Evolutionary conservation across 2,113 vertebrate genomes (phyloP).

Genomic region (Percina caprodes): DNA sequence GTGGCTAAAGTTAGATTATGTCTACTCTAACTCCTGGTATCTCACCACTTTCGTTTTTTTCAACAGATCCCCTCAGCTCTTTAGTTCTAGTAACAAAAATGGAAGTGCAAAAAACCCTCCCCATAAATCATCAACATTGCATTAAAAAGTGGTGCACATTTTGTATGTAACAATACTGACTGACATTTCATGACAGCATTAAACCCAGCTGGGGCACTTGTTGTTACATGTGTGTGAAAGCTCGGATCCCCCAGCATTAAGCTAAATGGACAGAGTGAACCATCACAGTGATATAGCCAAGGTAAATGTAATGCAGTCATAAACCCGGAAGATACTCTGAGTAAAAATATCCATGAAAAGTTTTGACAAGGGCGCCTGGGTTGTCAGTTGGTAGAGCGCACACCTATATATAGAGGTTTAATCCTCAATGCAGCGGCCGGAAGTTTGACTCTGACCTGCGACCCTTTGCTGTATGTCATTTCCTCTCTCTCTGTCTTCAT

Average conservation of each 20-base stretch:
- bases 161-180: slow-evolving; percentile 49
- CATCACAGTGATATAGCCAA: not conserved
- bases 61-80: not conserved
- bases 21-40: not conserved
- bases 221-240: not conserved
- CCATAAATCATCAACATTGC: not conserved
- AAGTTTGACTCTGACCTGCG: too few species aligned
- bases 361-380: not conserved
- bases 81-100: not conserved
- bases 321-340: not conserved
- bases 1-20: not conserved
- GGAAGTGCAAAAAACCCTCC: not conserved
- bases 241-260: not conserved
- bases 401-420: too few species aligned
- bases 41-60: not conserved
- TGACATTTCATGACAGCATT: slow-evolving; percentile 13
- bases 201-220: not conserved
- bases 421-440: too few species aligned
- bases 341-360: not conserved
- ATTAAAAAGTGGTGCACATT: not conserved
- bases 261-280: not conserved
- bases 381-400: too few species aligned
- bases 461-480: too few species aligned
- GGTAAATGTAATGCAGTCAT: not conserved
- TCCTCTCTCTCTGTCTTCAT: too few species aligned